A percentile compares a stretch with the other conserved stretches of the same genome.
Conservation (phyloP, 2,797 vertebrate genomes). For the Tokudaia tokunoshimensis region DNA sequence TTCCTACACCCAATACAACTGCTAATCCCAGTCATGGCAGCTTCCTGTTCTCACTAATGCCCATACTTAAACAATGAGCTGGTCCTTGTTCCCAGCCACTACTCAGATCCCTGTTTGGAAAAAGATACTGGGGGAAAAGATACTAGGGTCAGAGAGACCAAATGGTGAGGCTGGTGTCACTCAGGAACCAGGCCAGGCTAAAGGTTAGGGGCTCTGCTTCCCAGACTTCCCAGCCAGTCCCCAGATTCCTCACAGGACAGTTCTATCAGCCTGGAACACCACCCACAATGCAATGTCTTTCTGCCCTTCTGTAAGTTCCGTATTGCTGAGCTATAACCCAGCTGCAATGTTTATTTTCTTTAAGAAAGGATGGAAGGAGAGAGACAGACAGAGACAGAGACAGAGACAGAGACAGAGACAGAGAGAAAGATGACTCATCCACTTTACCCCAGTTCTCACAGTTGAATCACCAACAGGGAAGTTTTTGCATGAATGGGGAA, state of each 20-base stretch:
- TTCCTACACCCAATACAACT: neutral
- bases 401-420: neutral
- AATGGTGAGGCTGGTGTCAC: accelerated
- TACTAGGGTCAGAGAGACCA: neutral
- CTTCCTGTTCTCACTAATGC: constrained; percentile 62
- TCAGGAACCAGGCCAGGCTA: neutral
- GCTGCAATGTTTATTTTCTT: neutral
- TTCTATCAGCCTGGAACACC: accelerated
- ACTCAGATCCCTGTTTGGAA: neutral
- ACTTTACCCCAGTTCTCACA: neutral
- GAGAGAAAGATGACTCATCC: neutral
- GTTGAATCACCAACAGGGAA: neutral
- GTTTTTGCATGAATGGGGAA: neutral
- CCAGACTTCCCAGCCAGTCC: neutral
- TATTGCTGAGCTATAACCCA: neutral
- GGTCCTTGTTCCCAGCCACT: neutral
- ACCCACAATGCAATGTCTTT: neutral
- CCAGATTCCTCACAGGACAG: accelerated
- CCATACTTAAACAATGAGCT: constrained; percentile 5
- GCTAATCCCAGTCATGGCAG: constrained; percentile 37
- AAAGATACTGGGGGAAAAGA: neutral
- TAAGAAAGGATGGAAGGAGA: neutral
- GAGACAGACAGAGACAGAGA: neutral
- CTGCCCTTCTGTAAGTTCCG: neutral
- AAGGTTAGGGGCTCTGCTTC: neutral